These are phyloP conservation scores for Lordiphosa stackelbergi DNA, from an alignment of 1,140 invertebrate species.

Conservation along the genomic window DNA sequence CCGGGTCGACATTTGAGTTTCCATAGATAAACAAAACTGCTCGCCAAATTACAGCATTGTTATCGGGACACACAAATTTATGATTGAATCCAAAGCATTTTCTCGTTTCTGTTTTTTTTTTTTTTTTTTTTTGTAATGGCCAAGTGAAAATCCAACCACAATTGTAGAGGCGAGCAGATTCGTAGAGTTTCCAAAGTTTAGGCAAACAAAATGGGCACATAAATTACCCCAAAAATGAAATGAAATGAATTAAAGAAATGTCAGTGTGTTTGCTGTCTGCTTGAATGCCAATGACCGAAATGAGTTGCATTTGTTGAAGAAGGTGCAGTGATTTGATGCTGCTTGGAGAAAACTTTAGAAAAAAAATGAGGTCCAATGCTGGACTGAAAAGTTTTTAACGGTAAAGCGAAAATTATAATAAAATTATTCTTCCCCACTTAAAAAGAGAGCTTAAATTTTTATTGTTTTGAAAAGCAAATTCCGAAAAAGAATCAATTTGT, in stretches of 20 bases:
- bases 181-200: background rate
- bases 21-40: constrained; percentile 52
- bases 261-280: constrained; percentile 15
- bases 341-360: too few species aligned
- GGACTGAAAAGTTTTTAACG: too few species aligned
- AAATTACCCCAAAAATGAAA: constrained; percentile 32
- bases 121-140: constrained; percentile 27
- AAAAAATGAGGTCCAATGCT: too few species aligned
- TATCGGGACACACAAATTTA: constrained; percentile 45
- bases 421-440: too few species aligned
- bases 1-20: constrained; percentile 32
- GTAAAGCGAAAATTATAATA: too few species aligned
- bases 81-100: constrained; percentile 51
- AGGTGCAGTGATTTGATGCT: background rate
- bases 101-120: constrained; percentile 29
- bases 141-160: constrained; percentile 39
- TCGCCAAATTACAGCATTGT: constrained; percentile 54
- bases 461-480: too few species aligned
- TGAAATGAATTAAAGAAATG: constrained; percentile 43
- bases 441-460: too few species aligned
- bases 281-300: constrained; percentile 43
- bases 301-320: constrained; percentile 33
- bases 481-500: too few species aligned
- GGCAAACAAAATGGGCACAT: constrained; percentile 16
- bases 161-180: constrained; percentile 5